Evolutionary conservation across 2,113 vertebrate genomes (phyloP), one percentile per base, ranked within the genome.

Genomic region (Nannobrachium achirus): DNA sequence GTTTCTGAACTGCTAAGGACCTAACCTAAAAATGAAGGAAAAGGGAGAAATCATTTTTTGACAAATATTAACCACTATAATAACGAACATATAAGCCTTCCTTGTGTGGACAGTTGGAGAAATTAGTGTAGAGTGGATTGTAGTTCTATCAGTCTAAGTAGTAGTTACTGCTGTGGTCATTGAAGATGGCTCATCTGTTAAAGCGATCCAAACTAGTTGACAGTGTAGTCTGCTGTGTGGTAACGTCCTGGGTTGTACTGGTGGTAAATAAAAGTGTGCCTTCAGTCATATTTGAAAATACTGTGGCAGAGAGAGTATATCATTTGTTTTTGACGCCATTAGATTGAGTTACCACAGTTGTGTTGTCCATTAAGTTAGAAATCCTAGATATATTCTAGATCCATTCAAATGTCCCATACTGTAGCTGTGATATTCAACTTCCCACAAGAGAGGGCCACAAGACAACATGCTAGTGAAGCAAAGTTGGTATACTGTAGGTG

Each of bases 1-100:
- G 44, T 79, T 48, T 94, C 91, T 66, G 91, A 89, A 14, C 45
- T n/a, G 20, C 62, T 87, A 2, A 94, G 4, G 69, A 18, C 42
- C 52, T 38, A 20, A 65, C 69, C 76, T 88, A 18, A 59, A 25
- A 38, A 38, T 39, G 40, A 52, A 62, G 33, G 62, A 7, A 11
- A 16, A 15, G 14, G 66, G 13, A 63, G 16, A 50, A 18, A 58
- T 49, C 9, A 14, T 49, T n/a, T 0, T 10, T 15, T 14, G 1
- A 42, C 16, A 60, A 49, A 38, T 8, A 7, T 3, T 7, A 25
- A 40, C 14, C 13, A 60, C 20, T 6, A 10, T 13, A 63, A 45
- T 18, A 33, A 14, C 7, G 52, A 49, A 4, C 16, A 18, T 46
- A 3, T n/a, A 1, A 38, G 8, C 46, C 79, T 69, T 89, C 86